These are phyloP conservation scores for Bungarus multicinctus DNA, from an alignment of 2,113 vertebrate genomes.

Conservation along the genomic window DNA sequence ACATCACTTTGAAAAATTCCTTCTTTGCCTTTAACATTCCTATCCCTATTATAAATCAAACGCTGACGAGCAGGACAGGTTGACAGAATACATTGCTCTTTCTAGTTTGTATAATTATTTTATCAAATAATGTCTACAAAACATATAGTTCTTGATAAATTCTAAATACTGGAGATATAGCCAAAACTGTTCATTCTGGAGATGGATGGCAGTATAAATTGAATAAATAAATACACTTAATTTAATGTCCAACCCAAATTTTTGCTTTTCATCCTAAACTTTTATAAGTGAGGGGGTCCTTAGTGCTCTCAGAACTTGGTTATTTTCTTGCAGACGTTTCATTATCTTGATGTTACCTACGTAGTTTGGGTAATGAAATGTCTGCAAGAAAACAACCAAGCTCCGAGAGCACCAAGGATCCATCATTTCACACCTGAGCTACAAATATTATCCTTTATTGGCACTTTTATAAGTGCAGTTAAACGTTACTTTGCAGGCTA, in stretches of 20 bases:
- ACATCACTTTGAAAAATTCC: neutral
- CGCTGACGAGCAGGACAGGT: neutral
- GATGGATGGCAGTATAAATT: neutral
- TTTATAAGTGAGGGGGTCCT: neutral
- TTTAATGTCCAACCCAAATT: neutral
- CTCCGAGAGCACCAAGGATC: neutral
- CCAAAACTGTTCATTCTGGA: neutral
- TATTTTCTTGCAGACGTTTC: neutral
- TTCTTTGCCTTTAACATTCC: neutral
- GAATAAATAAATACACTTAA: neutral
- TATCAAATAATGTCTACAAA: neutral
- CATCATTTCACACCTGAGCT: neutral
- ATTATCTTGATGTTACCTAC: neutral
- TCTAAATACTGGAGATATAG: neutral
- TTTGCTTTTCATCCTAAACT: neutral
- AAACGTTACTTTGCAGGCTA: neutral
- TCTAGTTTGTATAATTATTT: neutral
- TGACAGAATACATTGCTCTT: neutral
- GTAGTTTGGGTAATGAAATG: neutral
- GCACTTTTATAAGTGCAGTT: neutral
- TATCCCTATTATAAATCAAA: neutral
- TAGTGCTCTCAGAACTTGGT: neutral
- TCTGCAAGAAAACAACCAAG: neutral
- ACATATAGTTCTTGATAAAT: neutral
- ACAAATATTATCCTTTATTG: neutral